These are phyloP conservation scores for Apostichopus japonicus DNA, from an alignment of 35 echinoderm and acorn worm genomes.

Conservation along the genomic window DNA sequence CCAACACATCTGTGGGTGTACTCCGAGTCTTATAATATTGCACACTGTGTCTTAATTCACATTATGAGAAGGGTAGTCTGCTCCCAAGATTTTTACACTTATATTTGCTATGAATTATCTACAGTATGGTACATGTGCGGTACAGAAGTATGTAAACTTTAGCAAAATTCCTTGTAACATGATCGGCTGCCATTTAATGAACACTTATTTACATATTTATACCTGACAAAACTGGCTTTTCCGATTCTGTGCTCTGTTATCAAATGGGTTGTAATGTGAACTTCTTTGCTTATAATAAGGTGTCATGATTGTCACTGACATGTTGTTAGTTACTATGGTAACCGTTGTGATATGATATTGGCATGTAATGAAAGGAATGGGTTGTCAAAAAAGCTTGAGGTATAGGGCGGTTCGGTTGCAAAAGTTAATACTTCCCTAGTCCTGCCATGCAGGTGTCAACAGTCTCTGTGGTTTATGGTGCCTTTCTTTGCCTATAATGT, in stretches of 20 bases:
- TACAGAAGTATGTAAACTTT: no score
- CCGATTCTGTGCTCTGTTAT: neutral
- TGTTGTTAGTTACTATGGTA: constrained; percentile 10
- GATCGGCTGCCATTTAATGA: neutral
- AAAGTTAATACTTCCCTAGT: neutral
- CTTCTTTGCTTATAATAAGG: neutral
- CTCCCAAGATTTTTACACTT: no score
- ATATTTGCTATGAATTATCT: no score
- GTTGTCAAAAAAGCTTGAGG: neutral
- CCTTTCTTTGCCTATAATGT: neutral
- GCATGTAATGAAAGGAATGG: neutral
- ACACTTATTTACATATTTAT: neutral
- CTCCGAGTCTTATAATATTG: no score
- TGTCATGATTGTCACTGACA: constrained; percentile 6
- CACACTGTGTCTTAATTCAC: no score
- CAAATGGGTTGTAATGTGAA: constrained; percentile 15
- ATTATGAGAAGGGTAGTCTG: no score
- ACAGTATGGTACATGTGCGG: no score
- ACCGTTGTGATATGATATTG: neutral
- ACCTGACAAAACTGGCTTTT: neutral
- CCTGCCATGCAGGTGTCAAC: neutral
- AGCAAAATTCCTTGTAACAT: no score
- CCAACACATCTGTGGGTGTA: no score
- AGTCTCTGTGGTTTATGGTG: neutral
- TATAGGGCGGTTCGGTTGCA: neutral